phyloP scores from a whole-genome alignment of 2,797 vertebrate genomes.

The Fundulus diaphanus region DNA sequence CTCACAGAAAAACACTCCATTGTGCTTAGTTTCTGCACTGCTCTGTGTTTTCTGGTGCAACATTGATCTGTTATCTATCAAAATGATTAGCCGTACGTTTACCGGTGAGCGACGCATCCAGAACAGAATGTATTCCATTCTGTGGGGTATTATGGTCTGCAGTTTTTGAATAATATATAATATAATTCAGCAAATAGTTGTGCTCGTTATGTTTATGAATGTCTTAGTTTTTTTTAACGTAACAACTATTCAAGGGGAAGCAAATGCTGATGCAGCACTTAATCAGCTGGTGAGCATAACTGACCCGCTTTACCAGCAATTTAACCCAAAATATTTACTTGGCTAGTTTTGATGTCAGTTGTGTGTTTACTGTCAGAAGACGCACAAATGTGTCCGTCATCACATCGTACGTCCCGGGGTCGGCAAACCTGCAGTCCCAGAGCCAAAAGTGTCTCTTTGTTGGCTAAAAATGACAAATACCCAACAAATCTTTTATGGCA shows the following conservation, averaged over 20 bases:
- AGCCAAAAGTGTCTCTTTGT: no score
- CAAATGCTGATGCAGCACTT: neutral
- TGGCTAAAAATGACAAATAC: no score
- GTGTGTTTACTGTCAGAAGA: neutral
- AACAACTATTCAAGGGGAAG: neutral
- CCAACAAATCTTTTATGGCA: no score
- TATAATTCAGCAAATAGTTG: neutral
- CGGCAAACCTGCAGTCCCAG: no score
- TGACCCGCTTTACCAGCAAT: neutral
- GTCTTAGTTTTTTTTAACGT: neutral
- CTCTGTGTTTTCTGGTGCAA: neutral
- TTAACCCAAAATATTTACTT: neutral
- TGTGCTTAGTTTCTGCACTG: constrained; percentile 11
- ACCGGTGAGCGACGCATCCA: constrained; percentile 58
- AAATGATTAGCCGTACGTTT: constrained; percentile 9
- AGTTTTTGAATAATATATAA: neutral
- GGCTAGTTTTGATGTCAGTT: neutral
- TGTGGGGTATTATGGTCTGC: neutral
- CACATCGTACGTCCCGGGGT: no score
- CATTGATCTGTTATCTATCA: neutral
- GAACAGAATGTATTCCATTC: neutral
- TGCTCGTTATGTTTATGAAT: neutral
- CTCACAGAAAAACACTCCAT: constrained; percentile 19
- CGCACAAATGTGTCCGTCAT: no score
- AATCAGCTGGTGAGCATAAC: neutral